Percentiles rank a stretch among this genome's conserved stretches.
Conservation (phyloP, 2,888 invertebrate genomes). For the Itoplectis maculator region DNA sequence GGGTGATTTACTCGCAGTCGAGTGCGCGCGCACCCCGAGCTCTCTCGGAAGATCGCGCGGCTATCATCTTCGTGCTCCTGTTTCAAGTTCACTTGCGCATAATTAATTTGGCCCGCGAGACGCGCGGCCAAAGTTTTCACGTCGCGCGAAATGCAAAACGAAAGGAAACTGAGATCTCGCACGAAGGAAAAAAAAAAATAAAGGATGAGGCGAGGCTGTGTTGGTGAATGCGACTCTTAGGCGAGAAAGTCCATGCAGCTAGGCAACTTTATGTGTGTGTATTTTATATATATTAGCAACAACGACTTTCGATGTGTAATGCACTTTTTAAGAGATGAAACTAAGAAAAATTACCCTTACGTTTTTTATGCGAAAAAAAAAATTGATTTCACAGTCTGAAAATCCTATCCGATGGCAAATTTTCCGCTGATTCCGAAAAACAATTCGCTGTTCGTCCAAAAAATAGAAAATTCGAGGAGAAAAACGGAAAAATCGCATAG, state of each 20-base stretch:
- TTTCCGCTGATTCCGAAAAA: too few species aligned
- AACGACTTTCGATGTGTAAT: too few species aligned
- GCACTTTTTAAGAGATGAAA: too few species aligned
- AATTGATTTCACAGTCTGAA: too few species aligned
- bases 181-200: background rate
- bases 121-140: constrained; percentile 50
- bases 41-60: constrained; percentile 36
- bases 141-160: constrained; percentile 11
- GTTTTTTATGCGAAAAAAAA: too few species aligned
- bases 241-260: constrained; percentile 25
- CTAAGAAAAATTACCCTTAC: too few species aligned
- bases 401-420: too few species aligned
- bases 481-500: too few species aligned
- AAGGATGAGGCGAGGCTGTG: background rate
- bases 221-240: background rate
- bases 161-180: background rate
- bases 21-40: constrained; percentile 37
- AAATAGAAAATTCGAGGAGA: too few species aligned
- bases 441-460: too few species aligned
- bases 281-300: background rate
- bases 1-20: constrained; percentile 55
- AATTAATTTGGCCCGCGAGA: constrained; percentile 49
- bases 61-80: constrained; percentile 40
- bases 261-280: constrained; percentile 6
- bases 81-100: constrained; percentile 60